A percentile compares a stretch with the other conserved stretches of the same genome.
Evolutionary conservation across 1,140 invertebrate species (phyloP).

Genomic region (Ctenoplectra terminalis): DNA sequence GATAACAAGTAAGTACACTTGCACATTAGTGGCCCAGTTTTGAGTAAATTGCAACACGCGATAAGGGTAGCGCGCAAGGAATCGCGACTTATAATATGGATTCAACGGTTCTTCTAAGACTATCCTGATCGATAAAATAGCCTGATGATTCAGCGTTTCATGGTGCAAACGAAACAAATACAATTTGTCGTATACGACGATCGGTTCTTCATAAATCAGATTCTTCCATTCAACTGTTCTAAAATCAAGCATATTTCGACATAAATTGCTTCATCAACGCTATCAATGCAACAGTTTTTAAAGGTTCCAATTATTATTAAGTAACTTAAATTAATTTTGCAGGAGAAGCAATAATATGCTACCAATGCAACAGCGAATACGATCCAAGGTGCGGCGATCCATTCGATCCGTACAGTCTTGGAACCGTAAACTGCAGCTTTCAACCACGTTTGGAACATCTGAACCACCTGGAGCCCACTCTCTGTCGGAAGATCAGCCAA

Average conservation of each 20-base stretch:
- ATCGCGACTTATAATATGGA: constrained; percentile 7
- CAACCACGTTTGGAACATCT: constrained; percentile 88
- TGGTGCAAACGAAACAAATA: neutral
- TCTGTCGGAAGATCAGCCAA: constrained; percentile 91
- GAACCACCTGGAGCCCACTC: constrained; percentile 84
- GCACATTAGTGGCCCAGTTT: constrained; percentile 35
- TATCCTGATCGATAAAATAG: constrained; percentile 29
- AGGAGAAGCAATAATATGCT: constrained; percentile 87
- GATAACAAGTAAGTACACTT: neutral
- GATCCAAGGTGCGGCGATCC: constrained; percentile 93
- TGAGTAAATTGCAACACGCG: neutral
- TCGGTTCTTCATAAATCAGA: neutral
- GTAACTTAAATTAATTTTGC: constrained; percentile 66
- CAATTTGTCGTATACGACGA: neutral
- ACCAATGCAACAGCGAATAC: constrained; percentile 93
- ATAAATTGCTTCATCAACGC: too few species aligned
- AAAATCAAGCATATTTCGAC: neutral
- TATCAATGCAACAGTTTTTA: too few species aligned
- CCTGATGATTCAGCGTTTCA: neutral
- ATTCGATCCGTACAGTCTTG: constrained; percentile 91
- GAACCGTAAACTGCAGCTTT: constrained; percentile 91
- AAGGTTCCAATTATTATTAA: too few species aligned
- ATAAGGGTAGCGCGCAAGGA: neutral
- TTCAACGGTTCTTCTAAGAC: constrained; percentile 6
- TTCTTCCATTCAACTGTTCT: neutral